Evolutionary conservation across 35 echinoderm and acorn worm species (phyloP), one percentile per base, ranked within the genome.

Genomic region (Lytechinus variegatus): DNA sequence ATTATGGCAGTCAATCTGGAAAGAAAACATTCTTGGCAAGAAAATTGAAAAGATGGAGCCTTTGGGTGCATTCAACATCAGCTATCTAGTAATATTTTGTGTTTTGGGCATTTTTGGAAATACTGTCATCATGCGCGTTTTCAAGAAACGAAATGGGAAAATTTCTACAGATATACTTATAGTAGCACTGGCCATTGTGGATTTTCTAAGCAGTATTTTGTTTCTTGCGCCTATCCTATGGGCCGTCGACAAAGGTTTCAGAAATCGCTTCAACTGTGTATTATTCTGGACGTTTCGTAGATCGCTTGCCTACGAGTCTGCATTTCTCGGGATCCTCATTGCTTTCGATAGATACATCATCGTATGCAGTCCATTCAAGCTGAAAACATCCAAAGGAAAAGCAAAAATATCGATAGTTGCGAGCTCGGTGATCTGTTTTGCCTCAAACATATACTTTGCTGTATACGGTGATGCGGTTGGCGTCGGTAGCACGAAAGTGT

Each of bases 321-420:
- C 87, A 33, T 11, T 89, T 12, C 87, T 89, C 0, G 52, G 28
- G 21, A 53, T 9, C 52, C 4, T 28, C 10, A 89, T 53, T 89
- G 87, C 87, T 6, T 52, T 33, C 27, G 87, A 89, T 89, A 89
- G 87, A 19, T 89, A 89, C 87, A 14, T 89, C 87, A 12, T 89
- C 9, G 87, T 89, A 33, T 89, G 87, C 87, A 89, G 87, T 52
- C 87, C 87, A 12, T 89, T 9, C 87, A 53, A 89, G 4, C 9
- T 89, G 28, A 89, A 53, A 19, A 89, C 87, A n/a, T 89, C 87
- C 2, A 89, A 89, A 89, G 11, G 87, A 89, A 1, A 13, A 3
- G 61, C 61, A 71, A 89, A 16, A 44, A n/a, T 14, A 8, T 33
- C 52, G 5, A 9, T 89, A 44, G 52, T 89, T 1, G 2, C 19